Conservation (phyloP, 1,140 invertebrate genomes). For the Cotesia glomerata region DNA sequence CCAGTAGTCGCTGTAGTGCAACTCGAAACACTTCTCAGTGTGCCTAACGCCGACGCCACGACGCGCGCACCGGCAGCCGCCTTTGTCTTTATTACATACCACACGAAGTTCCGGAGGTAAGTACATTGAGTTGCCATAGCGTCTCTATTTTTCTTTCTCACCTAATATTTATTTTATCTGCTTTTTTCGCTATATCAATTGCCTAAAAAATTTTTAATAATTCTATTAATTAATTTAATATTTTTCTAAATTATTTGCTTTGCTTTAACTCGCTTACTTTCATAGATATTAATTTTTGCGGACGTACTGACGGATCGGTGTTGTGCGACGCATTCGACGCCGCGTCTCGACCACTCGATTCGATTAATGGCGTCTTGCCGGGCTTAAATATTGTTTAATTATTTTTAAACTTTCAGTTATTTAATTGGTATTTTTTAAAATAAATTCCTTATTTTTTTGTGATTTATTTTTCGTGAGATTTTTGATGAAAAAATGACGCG, state of each 20-base stretch:
- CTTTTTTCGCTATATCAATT: not conserved
- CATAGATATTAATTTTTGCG: slow-evolving; percentile 29
- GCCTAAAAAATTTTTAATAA: slow-evolving; percentile 6
- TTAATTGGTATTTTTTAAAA: not conserved
- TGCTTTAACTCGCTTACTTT: slow-evolving; percentile 10
- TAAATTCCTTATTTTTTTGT: not conserved
- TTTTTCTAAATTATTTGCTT: not conserved
- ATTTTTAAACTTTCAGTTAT: not conserved
- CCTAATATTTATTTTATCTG: not conserved
- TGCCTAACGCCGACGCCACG: slow-evolving; percentile 25
- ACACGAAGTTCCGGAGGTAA: slow-evolving; percentile 28
- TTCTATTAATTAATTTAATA: not conserved
- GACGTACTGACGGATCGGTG: slow-evolving; percentile 5
- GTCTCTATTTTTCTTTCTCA: not conserved
- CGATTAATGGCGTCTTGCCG: slow-evolving; percentile 29
- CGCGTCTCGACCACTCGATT: slow-evolving; percentile 19
- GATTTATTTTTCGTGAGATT: not conserved
- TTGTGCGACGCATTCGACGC: slow-evolving; percentile 28
- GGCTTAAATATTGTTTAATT: not conserved
- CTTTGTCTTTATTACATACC: slow-evolving; percentile 24
- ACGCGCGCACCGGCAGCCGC: slow-evolving; percentile 31
- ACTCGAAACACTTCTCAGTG: slow-evolving; percentile 24
- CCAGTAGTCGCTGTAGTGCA: slow-evolving; percentile 28
- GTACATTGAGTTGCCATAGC: not conserved
- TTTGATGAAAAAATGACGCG: slow-evolving; percentile 16